A percentile compares a stretch with the other conserved stretches of the same genome.
phyloP scores from a whole-genome alignment of 2,888 invertebrate genomes.

The Melolontha melolontha region DNA sequence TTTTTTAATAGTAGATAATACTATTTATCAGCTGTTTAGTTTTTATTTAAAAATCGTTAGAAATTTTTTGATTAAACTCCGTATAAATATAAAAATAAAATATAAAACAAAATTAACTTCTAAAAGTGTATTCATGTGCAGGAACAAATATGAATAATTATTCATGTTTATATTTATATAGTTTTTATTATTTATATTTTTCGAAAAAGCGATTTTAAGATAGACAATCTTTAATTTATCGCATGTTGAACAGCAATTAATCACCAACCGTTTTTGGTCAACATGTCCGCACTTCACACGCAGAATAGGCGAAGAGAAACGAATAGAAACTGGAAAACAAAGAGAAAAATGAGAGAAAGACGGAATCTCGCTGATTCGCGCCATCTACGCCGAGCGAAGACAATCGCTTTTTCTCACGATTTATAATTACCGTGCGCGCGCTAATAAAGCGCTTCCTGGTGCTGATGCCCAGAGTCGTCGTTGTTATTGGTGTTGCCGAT shows the following conservation, averaged over 20 bases:
- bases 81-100: no score
- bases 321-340: no score
- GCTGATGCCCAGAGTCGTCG: conserved; percentile 44
- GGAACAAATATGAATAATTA: no score
- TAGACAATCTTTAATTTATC: conserved; percentile 4
- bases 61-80: no score
- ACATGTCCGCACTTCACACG: conserved; percentile 4
- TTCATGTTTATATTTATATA: no score
- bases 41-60: no score
- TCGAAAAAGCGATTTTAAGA: neutral
- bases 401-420: conserved; percentile 57
- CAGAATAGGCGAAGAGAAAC: neutral
- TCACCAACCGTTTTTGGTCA: conserved; percentile 20
- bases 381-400: conserved; percentile 29
- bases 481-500: conserved; percentile 53
- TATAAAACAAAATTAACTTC: no score
- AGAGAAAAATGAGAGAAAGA: neutral
- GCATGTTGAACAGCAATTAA: conserved; percentile 4
- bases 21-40: no score
- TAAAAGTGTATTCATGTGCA: no score
- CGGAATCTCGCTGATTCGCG: conserved; percentile 9
- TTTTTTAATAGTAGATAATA: no score
- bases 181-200: no score
- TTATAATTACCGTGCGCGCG: conserved; percentile 58
- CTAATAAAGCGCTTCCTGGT: conserved; percentile 62